Evolutionary conservation across 2,888 invertebrate genomes (phyloP).

Genomic region (Resseliella maxima): DNA sequence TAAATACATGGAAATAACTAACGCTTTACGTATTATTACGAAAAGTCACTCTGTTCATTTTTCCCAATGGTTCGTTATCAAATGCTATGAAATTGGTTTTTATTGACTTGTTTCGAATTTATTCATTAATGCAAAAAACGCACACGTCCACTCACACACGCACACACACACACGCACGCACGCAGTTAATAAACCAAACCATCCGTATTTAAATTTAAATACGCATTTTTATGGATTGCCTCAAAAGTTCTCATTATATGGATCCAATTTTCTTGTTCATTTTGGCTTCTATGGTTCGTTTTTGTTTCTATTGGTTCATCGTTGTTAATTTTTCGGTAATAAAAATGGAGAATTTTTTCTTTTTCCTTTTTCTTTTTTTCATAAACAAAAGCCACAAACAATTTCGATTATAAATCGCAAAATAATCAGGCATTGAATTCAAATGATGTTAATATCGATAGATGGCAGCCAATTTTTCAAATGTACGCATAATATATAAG

Average conservation of each 20-base stretch:
- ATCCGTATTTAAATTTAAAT: neutral
- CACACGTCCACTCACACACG: neutral
- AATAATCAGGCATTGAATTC: neutral
- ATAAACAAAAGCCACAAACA: neutral
- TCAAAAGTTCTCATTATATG: neutral
- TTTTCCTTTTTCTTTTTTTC: no score
- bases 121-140: neutral
- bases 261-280: neutral
- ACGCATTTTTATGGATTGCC: neutral
- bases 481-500: neutral
- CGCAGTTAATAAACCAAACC: constrained; percentile 27
- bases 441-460: neutral
- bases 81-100: neutral
- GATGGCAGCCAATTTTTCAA: constrained; percentile 25
- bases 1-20: constrained; percentile 7
- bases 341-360: no score
- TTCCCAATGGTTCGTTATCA: neutral
- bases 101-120: constrained; percentile 10
- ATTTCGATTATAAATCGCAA: constrained; percentile 34
- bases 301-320: constrained; percentile 4
- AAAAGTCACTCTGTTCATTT: neutral
- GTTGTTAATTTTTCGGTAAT: constrained; percentile 39
- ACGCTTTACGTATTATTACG: neutral
- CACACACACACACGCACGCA: no score
- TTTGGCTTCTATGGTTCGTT: neutral